A percentile compares a stretch with the other conserved stretches of the same genome.
These are phyloP conservation scores for Drosophila truncata DNA, from an alignment of 1,140 invertebrate species.

Conservation along the genomic window DNA sequence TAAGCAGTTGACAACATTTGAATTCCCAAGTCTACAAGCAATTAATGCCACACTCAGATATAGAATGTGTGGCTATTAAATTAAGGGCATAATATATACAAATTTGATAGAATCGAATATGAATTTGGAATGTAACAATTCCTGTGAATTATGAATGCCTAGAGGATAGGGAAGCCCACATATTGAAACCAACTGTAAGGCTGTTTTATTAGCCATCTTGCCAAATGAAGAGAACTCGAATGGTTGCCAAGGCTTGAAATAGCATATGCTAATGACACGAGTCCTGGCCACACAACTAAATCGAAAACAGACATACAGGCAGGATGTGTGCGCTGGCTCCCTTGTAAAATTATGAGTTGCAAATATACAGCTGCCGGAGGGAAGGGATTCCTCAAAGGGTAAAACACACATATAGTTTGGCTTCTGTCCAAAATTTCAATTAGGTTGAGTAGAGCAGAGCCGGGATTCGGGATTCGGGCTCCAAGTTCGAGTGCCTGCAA, in stretches of 20 bases:
- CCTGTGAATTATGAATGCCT: slow-evolving; percentile 35
- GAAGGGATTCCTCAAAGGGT: slow-evolving; percentile 14
- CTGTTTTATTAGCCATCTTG: slow-evolving; percentile 24
- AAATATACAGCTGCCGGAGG: slow-evolving; percentile 5
- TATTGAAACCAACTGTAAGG: slow-evolving; percentile 14
- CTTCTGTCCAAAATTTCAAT: slow-evolving; percentile 50
- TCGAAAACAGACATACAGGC: slow-evolving; percentile 2
- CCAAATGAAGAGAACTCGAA: slow-evolving; percentile 21
- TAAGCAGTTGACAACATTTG: slow-evolving; percentile 24
- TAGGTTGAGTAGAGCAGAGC: slow-evolving; percentile 31
- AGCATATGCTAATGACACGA: slow-evolving; percentile 41
- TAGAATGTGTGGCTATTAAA: slow-evolving; percentile 24
- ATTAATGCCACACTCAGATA: slow-evolving; percentile 13
- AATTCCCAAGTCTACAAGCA: slow-evolving; percentile 10
- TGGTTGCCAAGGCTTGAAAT: slow-evolving; percentile 14
- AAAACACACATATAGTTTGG: slow-evolving; percentile 43
- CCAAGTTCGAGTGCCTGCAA: slow-evolving; percentile 13
- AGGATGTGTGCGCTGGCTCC: slow-evolving; percentile 15
- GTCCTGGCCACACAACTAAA: slow-evolving; percentile 15
- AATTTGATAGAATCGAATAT: slow-evolving; percentile 16
- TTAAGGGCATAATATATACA: slow-evolving; percentile 33
- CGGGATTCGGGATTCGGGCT: neutral
- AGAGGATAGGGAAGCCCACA: neutral
- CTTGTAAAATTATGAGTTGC: slow-evolving; percentile 53
- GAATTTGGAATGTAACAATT: slow-evolving; percentile 29